Conservation (phyloP, 2,797 vertebrate genomes). For the Rhabdophis nuchalis region DNA sequence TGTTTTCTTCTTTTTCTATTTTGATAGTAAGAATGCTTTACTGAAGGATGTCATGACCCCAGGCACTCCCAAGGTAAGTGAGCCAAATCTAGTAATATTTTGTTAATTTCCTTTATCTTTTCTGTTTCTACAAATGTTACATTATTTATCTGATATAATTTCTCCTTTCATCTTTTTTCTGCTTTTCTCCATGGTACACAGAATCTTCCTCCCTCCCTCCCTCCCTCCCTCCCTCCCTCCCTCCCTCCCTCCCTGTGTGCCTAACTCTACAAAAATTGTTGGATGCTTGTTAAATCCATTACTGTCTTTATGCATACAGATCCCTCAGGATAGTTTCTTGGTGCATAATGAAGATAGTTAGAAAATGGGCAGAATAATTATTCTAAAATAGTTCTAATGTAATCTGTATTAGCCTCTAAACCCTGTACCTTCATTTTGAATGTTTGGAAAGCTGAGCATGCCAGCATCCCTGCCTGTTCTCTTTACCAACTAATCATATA, state of each 20-base stretch:
- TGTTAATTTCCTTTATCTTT: background rate
- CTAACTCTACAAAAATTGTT: background rate
- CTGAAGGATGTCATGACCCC: conserved; percentile 88
- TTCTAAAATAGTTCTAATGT: conserved; percentile 1
- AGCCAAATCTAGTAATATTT: background rate
- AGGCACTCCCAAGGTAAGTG: conserved; percentile 95
- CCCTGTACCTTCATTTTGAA: background rate
- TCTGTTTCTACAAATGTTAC: background rate
- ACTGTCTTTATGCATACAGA: background rate
- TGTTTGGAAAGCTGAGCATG: background rate
- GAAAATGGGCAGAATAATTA: background rate
- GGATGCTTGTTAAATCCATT: background rate
- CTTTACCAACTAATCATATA: background rate
- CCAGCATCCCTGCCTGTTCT: background rate
- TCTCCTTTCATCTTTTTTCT: background rate
- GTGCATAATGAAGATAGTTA: background rate
- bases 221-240: background rate
- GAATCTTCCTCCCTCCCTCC: background rate
- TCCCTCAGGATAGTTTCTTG: background rate
- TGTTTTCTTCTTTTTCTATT: conserved; percentile 62
- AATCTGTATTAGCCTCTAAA: background rate
- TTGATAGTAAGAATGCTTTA: conserved; percentile 88
- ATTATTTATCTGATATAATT: background rate
- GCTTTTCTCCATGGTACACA: background rate
- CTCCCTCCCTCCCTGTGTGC: background rate